Evolutionary conservation across 2,797 vertebrate genomes (phyloP).

Genomic region (Cossypha dichroa): DNA sequence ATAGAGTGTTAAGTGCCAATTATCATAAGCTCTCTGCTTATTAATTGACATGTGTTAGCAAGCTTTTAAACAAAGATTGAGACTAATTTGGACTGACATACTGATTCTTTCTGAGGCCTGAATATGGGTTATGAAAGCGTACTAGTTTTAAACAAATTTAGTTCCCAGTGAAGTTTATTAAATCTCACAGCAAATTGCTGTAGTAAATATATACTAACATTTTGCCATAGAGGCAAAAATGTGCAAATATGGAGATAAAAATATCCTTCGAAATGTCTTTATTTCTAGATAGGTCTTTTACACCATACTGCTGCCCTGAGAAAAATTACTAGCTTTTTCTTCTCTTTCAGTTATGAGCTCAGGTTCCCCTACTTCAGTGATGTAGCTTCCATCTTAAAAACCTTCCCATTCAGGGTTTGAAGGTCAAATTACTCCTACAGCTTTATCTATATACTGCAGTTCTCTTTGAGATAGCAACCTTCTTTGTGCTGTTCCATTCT

Average conservation of each 20-base stretch:
- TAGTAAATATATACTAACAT: not conserved
- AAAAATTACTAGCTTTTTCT: not conserved
- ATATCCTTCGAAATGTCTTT: not conserved
- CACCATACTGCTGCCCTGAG: not conserved
- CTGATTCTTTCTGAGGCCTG: not conserved
- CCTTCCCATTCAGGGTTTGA: not conserved
- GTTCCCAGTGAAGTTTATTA: not conserved
- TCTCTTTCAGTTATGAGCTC: not conserved
- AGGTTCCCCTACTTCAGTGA: not conserved
- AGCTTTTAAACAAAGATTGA: not conserved
- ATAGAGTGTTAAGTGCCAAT: not conserved
- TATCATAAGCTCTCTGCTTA: not conserved
- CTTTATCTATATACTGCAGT: not conserved
- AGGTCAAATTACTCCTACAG: not conserved
- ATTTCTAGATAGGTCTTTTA: not conserved
- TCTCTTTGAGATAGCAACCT: not conserved
- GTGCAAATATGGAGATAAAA: not conserved
- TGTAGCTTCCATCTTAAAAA: not conserved
- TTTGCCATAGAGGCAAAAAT: not conserved
- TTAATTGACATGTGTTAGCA: conserved; percentile 23
- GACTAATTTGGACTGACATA: not conserved
- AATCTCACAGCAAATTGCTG: not conserved
- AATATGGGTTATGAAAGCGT: not conserved
- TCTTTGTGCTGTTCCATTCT: not conserved
- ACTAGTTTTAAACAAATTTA: not conserved